phyloP scores from a whole-genome alignment of 2,113 vertebrate genomes.

The Tachuris rubrigastra region DNA sequence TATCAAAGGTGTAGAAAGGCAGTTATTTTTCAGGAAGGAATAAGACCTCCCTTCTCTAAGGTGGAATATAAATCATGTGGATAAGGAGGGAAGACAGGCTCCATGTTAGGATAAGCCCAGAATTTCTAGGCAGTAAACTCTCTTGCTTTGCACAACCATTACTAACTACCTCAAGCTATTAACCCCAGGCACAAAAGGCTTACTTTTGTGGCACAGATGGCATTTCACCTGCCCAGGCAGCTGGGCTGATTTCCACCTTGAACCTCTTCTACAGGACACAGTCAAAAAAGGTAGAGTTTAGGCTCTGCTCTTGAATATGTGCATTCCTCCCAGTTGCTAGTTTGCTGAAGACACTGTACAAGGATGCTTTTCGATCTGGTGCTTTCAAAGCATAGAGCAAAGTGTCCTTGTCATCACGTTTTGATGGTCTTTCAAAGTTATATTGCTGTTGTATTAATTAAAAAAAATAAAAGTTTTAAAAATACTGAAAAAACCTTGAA shows the following conservation, averaged over 20 bases:
- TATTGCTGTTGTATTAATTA: neutral
- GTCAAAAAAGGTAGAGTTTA: neutral
- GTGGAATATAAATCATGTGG: neutral
- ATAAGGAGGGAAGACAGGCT: neutral
- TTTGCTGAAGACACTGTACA: neutral
- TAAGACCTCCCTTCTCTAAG: neutral
- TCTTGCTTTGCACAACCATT: neutral
- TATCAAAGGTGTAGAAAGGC: neutral
- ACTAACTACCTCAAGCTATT: neutral
- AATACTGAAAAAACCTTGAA: neutral
- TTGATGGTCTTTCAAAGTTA: neutral
- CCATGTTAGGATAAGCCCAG: neutral
- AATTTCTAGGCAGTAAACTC: neutral
- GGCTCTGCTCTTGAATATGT: neutral
- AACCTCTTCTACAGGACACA: neutral
- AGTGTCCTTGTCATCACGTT: neutral
- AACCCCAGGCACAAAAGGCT: neutral
- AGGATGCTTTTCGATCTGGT: neutral
- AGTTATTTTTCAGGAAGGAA: neutral
- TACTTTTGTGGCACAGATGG: constrained; percentile 1
- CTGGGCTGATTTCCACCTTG: constrained; percentile 13
- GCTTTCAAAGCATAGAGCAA: neutral
- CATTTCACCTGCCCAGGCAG: constrained; percentile 19
- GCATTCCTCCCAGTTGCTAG: neutral
- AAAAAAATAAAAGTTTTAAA: no score